Evolutionary conservation across 2,113 vertebrate genomes (phyloP).

Genomic region (Ciconia maguari): DNA sequence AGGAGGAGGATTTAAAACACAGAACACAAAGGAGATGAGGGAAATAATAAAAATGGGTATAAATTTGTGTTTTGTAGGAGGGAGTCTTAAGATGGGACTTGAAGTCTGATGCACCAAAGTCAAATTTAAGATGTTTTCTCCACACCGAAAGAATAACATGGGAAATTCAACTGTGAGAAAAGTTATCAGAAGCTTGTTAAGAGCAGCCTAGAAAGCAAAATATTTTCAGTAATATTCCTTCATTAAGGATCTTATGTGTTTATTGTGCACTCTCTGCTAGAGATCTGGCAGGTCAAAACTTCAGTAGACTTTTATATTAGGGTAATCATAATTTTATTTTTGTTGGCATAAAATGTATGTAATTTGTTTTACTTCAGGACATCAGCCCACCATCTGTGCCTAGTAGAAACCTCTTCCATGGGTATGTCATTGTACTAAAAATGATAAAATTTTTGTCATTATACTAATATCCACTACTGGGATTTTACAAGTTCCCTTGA

Average conservation of each 20-base stretch:
- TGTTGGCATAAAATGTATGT: background rate
- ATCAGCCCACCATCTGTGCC: background rate
- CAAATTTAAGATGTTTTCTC: background rate
- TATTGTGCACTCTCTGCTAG: background rate
- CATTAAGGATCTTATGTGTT: background rate
- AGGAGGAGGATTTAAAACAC: background rate
- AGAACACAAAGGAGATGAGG: background rate
- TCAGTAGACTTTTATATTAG: background rate
- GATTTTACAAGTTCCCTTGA: background rate
- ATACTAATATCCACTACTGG: background rate
- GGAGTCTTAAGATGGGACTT: background rate
- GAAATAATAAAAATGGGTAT: background rate
- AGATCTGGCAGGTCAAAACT: background rate
- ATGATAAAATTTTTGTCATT: background rate
- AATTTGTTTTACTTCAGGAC: background rate
- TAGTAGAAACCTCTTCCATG: background rate
- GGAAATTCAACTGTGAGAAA: background rate
- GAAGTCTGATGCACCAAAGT: fast-evolving
- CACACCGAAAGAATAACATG: no score
- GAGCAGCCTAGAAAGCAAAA: background rate
- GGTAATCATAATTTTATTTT: background rate
- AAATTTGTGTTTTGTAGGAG: background rate
- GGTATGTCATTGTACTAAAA: background rate
- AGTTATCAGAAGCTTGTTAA: background rate
- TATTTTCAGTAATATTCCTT: background rate